Evolutionary conservation across 2,113 vertebrate species (phyloP), one percentile per base, ranked within the genome.

Genomic region (Garra rufa): DNA sequence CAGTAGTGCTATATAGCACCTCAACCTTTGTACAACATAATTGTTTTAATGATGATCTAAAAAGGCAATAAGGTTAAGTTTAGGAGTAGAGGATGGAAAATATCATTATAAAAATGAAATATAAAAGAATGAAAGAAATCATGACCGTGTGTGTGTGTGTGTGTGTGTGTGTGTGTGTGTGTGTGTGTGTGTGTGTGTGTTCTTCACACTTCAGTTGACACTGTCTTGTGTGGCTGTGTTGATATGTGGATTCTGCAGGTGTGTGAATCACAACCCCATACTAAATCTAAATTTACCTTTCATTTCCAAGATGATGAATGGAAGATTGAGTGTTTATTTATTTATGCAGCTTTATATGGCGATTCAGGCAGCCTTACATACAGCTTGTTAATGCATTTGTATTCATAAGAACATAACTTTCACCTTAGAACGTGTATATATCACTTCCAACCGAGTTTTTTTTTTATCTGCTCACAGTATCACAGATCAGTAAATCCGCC

Each of bases 281-380:
- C 41, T 70, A 82, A 82, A 70, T 87, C 78, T 61, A 61, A 52
- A 85, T 83, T 57, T 85, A 76, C 63, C 70, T 75, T 43, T 80
- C 59, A 85, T 87, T 65, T 81, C 61, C 50, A 10, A 65, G 24
- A 70, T 82, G 86, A 87, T 85, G 83, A 87, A 87, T 82, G 78
- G 30, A 55, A 71, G 50, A 71, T 78, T 61, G 67, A 85, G 67
- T 48, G 30, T 59, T 69, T 79, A 80, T 59, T 85, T 79, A 80
- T 82, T 82, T 82, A 82, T 82, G 79, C 46, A 70, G 65, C 30
- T 82, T 82, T 70, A 70, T 43, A 19, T 7, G 19, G 11, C 1
- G 6, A 76, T 82, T 85, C 65, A 61, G 34, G 6, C 74, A 7
- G 73, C 34, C 85, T 88, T 44, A 85, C n/a, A 78, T 65, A 38